Conservation (phyloP, 2,888 invertebrate species). For the Cryptophagus acutangulus region DNA sequence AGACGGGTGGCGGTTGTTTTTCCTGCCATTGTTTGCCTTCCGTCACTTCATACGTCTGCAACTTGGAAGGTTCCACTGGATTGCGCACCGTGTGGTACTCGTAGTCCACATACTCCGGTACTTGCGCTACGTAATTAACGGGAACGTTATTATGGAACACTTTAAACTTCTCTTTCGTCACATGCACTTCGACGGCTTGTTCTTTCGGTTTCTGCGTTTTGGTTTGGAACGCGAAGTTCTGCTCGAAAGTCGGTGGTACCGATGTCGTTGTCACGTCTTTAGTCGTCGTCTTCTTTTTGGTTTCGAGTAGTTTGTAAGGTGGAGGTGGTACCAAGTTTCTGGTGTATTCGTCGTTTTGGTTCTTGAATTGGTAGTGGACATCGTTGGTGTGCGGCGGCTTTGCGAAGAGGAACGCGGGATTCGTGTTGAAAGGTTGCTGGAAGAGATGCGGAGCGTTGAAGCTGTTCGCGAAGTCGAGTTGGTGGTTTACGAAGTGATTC, state of each 20-base stretch:
- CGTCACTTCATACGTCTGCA: conserved; percentile 46
- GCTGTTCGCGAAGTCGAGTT: conserved; percentile 41
- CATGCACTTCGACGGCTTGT: conserved; percentile 39
- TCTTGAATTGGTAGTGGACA: conserved; percentile 25
- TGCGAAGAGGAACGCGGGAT: conserved; percentile 22
- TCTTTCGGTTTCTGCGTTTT: conserved; percentile 18
- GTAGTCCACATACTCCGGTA: conserved; percentile 31
- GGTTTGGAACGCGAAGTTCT: conserved; percentile 31
- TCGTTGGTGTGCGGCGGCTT: conserved; percentile 34
- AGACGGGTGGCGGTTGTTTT: neutral
- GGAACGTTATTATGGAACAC: conserved; percentile 41
- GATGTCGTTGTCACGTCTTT: conserved; percentile 39
- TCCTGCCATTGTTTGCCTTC: conserved; percentile 33
- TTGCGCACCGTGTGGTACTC: conserved; percentile 28
- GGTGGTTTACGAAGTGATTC: conserved; percentile 50
- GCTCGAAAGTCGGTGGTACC: conserved; percentile 39
- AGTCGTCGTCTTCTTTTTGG: conserved; percentile 20
- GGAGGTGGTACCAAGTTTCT: conserved; percentile 51
- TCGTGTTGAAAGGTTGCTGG: conserved; percentile 37
- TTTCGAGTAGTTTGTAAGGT: conserved; percentile 19
- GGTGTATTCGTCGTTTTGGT: conserved; percentile 44
- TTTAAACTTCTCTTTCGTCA: conserved; percentile 46
- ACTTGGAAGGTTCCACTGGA: conserved; percentile 25
- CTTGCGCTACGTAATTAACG: conserved; percentile 28
- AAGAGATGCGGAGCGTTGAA: conserved; percentile 45